Evolutionary conservation across 2,888 invertebrate species (phyloP), one percentile per base, ranked within the genome.

Genomic region (Orthosia incerta): DNA sequence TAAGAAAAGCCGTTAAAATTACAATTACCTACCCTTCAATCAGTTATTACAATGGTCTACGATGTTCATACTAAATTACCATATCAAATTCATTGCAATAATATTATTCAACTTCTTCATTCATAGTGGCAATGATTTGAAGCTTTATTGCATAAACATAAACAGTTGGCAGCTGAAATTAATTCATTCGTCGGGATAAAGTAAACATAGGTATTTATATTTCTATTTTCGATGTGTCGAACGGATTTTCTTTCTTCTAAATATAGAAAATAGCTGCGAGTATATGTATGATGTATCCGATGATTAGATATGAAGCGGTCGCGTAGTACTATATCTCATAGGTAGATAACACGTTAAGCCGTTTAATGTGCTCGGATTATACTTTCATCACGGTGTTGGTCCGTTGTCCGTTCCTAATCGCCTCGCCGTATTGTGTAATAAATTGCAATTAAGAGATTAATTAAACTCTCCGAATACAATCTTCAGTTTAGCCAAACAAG

Each of bases 331-430:
- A 83, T 80, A 83, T 83, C 79, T 79, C 81, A 80, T 66, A 78
- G 70, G 72, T 65, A 78, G 86, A 88, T 86, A 85, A 83, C 66
- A 74, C 63, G 63, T 68, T 83, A 76, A 80, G 84, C 80, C 76
- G 71, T 74, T 83, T 80, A 87, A 84, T 80, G 79, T 83, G 63
- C 67, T 71, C 61, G 76, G 86, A 85, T 89, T 87, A 88, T 76
- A 59, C 67, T 82, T 76, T 71, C 71, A 80, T 85, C 77, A 80
- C 69, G 69, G 68, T 71, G 71, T 60, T 77, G 48, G 62, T 59
- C 56, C 50, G 71, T 77, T 78, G 63, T 53, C 53, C 74, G 69
- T 59, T 60, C 78, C 65, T 86, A 79, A 84, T 84, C 71, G 31
- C 72, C 48, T 69, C 67, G 31, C 64, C 56, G 55, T 74, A 26